These are phyloP conservation scores for Grammatotria lemairii DNA, from an alignment of 2,113 vertebrate genomes.

Conservation along the genomic window DNA sequence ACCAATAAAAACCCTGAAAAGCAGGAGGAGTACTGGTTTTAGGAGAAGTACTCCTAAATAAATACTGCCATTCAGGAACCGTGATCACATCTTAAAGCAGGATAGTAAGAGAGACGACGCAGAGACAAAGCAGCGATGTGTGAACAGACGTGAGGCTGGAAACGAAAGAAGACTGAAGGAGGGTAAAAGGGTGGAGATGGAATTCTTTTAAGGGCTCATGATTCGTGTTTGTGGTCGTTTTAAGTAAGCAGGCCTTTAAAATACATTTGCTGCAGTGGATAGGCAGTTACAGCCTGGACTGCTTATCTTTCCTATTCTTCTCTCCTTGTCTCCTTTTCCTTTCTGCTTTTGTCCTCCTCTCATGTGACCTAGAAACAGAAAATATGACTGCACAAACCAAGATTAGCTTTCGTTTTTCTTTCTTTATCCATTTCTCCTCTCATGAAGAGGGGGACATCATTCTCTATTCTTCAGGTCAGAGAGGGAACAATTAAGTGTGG, in stretches of 20 bases:
- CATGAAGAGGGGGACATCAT: constrained; percentile 48
- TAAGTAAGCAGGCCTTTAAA: neutral
- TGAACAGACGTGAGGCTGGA: neutral
- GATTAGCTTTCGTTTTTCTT: neutral
- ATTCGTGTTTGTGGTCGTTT: neutral
- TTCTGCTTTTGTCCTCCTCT: neutral
- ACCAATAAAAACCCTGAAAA: neutral
- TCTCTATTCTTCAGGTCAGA: constrained; percentile 79
- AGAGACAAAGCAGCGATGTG: neutral
- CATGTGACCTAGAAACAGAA: constrained; percentile 29
- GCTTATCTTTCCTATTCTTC: neutral
- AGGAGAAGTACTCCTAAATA: neutral
- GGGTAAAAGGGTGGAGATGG: neutral
- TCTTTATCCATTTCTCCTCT: neutral
- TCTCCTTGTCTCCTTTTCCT: neutral
- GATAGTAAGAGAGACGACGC: neutral
- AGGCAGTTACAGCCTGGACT: constrained; percentile 16
- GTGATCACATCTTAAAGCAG: neutral
- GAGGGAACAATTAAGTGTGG: constrained; percentile 82
- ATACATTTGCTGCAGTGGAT: neutral
- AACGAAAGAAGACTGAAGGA: neutral
- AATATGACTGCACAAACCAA: neutral
- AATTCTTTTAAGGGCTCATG: neutral
- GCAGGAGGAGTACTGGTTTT: neutral
- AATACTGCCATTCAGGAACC: neutral